phyloP scores from a whole-genome alignment of 2,797 vertebrate species.

The Mallotus villosus region DNA sequence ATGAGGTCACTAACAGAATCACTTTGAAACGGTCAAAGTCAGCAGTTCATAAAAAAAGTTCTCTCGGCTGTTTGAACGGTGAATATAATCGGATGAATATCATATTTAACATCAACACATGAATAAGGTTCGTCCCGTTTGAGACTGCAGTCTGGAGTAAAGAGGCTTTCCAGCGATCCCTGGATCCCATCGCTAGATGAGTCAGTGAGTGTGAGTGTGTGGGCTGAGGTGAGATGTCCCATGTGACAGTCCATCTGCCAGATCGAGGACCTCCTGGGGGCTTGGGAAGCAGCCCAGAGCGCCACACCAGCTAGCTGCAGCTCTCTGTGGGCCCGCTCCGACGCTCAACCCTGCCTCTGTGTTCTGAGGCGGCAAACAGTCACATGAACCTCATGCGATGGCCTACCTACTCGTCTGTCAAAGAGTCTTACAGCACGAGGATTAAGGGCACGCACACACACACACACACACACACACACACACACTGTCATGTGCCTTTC shows the following conservation, averaged over 20 bases:
- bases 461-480: neutral
- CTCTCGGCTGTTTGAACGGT: too few relatives aligned
- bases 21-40: neutral
- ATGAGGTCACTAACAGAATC: neutral
- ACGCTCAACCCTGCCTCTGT: neutral
- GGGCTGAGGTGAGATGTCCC: neutral
- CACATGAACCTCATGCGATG: slow-evolving; percentile 58
- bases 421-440: slow-evolving; percentile 17
- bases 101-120: too few relatives aligned
- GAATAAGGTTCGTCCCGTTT: neutral
- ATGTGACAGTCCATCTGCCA: slow-evolving; percentile 19
- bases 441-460: slow-evolving; percentile 25
- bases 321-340: too few relatives aligned
- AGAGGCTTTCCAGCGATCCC: slow-evolving; percentile 18
- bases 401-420: slow-evolving; percentile 1
- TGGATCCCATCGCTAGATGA: neutral
- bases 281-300: neutral
- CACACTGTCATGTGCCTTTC: slow-evolving; percentile 32
- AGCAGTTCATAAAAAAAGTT: neutral
- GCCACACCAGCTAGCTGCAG: too few relatives aligned
- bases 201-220: neutral
- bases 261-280: neutral
- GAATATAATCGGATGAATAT: too few relatives aligned
- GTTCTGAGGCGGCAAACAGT: slow-evolving; percentile 25
- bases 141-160: neutral